phyloP scores from a whole-genome alignment of 2,797 vertebrate genomes.

The Myotis planiceps region DNA sequence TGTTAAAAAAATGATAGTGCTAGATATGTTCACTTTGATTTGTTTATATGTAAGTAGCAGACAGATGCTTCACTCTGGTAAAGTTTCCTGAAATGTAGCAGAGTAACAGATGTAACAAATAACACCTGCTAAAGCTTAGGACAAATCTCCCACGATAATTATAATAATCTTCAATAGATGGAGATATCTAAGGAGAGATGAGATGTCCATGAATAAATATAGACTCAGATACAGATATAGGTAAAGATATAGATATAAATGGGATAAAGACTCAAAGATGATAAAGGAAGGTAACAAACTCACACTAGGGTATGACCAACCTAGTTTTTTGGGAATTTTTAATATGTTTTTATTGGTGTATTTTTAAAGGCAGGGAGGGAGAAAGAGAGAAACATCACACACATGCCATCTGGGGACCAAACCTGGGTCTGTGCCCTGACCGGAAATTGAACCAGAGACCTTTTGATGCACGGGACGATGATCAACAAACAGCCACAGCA shows the following conservation, averaged over 20 bases:
- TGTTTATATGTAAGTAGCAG: conserved; percentile 74
- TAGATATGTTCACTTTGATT: conserved; percentile 69
- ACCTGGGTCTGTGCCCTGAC: no score
- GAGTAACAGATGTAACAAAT: not conserved
- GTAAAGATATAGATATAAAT: not conserved
- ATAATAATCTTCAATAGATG: not conserved
- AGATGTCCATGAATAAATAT: not conserved
- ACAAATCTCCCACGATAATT: conserved; percentile 6
- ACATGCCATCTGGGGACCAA: no score
- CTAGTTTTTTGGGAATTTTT: not conserved
- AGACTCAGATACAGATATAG: not conserved
- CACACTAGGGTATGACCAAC: not conserved
- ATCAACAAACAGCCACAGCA: no score
- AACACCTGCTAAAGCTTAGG: not conserved
- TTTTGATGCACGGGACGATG: no score
- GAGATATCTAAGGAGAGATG: not conserved
- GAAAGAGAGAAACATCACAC: no score
- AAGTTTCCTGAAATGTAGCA: conserved; percentile 29
- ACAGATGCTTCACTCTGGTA: conserved; percentile 8
- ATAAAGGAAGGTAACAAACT: not conserved
- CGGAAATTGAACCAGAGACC: no score
- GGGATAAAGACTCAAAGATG: not conserved
- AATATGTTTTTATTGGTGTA: no score
- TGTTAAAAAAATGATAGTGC: not conserved
- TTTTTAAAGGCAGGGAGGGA: no score